Conservation (phyloP, 1,140 invertebrate genomes). For the Heliconius melpomene region DNA sequence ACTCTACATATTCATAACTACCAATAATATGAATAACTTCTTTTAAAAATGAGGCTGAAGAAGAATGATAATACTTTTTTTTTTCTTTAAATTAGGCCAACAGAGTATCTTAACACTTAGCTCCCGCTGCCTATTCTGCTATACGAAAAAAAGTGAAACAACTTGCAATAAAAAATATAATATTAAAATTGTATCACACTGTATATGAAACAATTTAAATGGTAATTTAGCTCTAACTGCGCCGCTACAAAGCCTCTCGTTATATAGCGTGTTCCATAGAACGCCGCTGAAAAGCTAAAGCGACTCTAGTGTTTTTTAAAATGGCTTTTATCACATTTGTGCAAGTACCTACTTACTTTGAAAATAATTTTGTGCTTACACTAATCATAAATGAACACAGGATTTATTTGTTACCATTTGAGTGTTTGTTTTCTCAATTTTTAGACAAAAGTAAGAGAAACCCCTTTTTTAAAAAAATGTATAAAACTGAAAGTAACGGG, state of each 20-base stretch:
- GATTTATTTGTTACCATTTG: too few species aligned
- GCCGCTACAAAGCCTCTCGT: constrained; percentile 20
- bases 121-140: too few species aligned
- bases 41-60: too few species aligned
- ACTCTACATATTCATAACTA: not conserved
- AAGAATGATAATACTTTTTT: too few species aligned
- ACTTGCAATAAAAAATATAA: not conserved
- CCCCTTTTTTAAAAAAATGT: too few species aligned
- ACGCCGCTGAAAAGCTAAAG: constrained; percentile 3
- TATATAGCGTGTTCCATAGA: constrained; percentile 9
- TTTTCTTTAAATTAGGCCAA: too few species aligned
- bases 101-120: too few species aligned
- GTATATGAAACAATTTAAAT: constrained; percentile 43
- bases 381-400: not conserved
- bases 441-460: too few species aligned
- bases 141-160: not conserved
- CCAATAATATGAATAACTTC: too few species aligned
- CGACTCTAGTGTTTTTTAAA: not conserved
- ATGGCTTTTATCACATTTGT: constrained; percentile 6
- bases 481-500: too few species aligned
- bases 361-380: not conserved
- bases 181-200: constrained; percentile 22
- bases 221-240: constrained; percentile 36
- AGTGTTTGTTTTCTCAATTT: too few species aligned
- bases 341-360: not conserved